These are phyloP conservation scores for Parnassius orleans DNA, from an alignment of 2,888 invertebrate genomes.

Conservation along the genomic window DNA sequence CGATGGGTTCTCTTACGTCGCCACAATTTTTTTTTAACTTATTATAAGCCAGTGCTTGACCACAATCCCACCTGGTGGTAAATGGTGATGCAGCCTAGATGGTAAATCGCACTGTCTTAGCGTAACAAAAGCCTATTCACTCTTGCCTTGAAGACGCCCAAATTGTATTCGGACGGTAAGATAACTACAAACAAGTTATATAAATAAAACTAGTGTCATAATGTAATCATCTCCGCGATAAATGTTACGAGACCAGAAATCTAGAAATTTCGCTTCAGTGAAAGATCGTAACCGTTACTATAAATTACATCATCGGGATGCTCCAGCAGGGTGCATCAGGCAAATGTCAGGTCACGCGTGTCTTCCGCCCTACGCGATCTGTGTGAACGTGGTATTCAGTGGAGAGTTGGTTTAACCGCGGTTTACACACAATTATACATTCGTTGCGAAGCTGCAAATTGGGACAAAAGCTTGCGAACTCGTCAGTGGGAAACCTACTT, in stretches of 20 bases:
- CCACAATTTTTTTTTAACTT: too few species aligned
- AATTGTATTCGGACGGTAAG: too few species aligned
- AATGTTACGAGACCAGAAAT: conserved; percentile 3
- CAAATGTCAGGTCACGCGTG: conserved; percentile 50
- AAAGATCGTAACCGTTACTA: conserved; percentile 30
- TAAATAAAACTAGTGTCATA: neutral
- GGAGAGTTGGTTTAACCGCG: neutral
- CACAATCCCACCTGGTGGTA: too few species aligned
- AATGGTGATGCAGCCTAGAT: too few species aligned
- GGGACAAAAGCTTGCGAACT: conserved; percentile 4
- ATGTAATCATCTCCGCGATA: neutral
- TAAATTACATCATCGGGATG: conserved; percentile 38
- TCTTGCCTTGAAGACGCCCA: too few species aligned
- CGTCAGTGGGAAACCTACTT: conserved; percentile 16
- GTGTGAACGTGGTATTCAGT: conserved; percentile 58
- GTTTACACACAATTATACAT: neutral
- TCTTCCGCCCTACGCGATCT: conserved; percentile 43
- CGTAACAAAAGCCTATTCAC: too few species aligned
- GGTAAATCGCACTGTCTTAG: too few species aligned
- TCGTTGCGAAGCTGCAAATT: neutral
- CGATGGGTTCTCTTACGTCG: too few species aligned
- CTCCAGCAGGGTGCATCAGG: conserved; percentile 48
- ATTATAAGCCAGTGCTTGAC: too few species aligned
- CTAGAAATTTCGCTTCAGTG: conserved; percentile 32
- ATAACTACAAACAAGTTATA: too few species aligned